Percentiles rank a stretch among this genome's conserved stretches.
phyloP scores from a whole-genome alignment of 2,113 vertebrate genomes.

The Semnopithecus entellus region DNA sequence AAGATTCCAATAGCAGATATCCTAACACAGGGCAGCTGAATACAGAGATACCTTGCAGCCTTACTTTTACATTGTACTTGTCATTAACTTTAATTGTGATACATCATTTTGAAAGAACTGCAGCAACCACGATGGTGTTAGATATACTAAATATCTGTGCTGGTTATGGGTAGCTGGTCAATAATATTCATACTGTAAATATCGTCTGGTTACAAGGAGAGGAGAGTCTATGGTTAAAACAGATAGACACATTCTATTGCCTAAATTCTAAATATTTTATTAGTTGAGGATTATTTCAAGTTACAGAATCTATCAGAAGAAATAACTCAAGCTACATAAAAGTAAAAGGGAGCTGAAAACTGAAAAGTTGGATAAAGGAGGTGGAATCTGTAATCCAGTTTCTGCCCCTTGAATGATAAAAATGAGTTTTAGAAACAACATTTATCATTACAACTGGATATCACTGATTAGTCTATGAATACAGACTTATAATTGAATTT shows the following conservation, averaged over 20 bases:
- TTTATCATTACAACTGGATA: not conserved
- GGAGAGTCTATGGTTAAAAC: not conserved
- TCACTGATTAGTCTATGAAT: not conserved
- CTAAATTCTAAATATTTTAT: not conserved
- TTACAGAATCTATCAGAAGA: not conserved
- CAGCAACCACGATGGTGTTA: not conserved
- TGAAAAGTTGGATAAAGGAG: not conserved
- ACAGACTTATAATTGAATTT: constrained; percentile 2
- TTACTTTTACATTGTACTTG: not conserved
- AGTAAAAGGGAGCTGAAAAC: not conserved
- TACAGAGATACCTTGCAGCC: not conserved
- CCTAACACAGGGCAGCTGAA: not conserved
- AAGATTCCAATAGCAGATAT: not conserved
- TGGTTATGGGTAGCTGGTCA: not conserved
- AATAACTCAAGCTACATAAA: not conserved
- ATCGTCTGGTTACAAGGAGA: not conserved
- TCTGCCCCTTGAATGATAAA: not conserved
- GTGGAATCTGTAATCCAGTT: not conserved
- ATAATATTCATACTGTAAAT: not conserved
- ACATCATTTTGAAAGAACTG: constrained; percentile 15
- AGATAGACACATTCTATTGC: not conserved
- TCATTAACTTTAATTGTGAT: constrained; percentile 33
- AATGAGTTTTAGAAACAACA: not conserved
- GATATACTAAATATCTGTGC: not conserved
- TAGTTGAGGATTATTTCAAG: constrained; percentile 27